Percentiles rank a stretch among this genome's conserved stretches.
These are phyloP conservation scores for Myocastor coypus DNA, from an alignment of 2,113 vertebrate genomes.

Conservation along the genomic window DNA sequence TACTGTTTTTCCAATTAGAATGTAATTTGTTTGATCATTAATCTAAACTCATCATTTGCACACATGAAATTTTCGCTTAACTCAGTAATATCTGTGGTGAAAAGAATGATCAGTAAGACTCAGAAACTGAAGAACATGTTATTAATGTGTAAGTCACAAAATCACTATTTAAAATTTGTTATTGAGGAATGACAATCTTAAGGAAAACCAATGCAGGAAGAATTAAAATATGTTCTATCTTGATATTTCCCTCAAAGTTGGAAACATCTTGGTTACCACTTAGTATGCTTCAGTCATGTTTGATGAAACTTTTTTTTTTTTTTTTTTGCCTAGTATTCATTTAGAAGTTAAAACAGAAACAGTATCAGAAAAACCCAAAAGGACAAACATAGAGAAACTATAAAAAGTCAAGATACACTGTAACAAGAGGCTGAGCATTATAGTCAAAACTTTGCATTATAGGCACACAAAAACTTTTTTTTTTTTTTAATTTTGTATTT, in stretches of 20 bases:
- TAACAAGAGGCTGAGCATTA: not conserved
- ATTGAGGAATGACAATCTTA: constrained; percentile 40
- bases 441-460: not conserved
- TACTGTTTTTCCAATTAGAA: not conserved
- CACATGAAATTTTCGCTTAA: constrained; percentile 57
- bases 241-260: not conserved
- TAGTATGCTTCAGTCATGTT: not conserved
- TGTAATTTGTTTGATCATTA: constrained; percentile 28
- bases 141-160: not conserved
- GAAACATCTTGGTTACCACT: not conserved
- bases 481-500: too few relatives aligned
- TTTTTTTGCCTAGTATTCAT: not conserved
- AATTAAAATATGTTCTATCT: not conserved
- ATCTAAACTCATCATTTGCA: not conserved
- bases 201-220: not conserved
- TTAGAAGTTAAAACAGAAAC: constrained; percentile 19
- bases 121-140: constrained; percentile 28
- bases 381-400: not conserved
- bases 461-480: not conserved
- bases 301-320: not conserved
- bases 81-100: not conserved
- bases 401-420: not conserved
- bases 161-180: constrained; percentile 28
- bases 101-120: constrained; percentile 30
- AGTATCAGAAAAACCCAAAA: constrained; percentile 29